Evolutionary conservation across 2,888 invertebrate genomes (phyloP), one percentile per base, ranked within the genome.

Genomic region (Elegia similella): DNA sequence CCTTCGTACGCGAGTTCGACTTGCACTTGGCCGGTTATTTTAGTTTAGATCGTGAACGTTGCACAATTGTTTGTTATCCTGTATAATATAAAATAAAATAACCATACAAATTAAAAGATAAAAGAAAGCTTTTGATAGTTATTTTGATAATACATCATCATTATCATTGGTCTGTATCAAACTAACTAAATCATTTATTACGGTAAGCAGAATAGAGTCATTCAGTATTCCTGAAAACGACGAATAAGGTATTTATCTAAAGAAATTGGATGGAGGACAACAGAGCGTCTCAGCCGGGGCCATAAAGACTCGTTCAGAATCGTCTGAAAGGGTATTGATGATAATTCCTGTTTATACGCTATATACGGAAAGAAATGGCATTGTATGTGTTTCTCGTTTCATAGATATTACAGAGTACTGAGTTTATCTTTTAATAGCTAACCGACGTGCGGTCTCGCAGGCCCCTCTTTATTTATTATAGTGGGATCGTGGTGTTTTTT

Each of bases 321-420:
- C 75, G 79, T 75, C 72, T 78, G 73, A 71, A 72, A 78, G 72
- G 75, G 76, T 79, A 82, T 82, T 81, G 83, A 81, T 82, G 78
- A 78, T 82, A 78, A 83, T 81, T 82, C 76, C 78, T 78, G 73
- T 82, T 82, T 82, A 82, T 80, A 69, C 75, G 70, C 71, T 73
- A 76, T 78, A 73, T 69, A 63, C 73, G 67, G 68, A 71, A 73
- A 67, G 69, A 68, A 75, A 76, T 70, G 68, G 63, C 73, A 59
- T 72, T 34, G 38, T 76, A 75, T 73, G 63, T 62, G 53, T 64
- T 57, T 70, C 69, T 76, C 74, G 70, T 73, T 17, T 34, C 12
- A 73, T 68, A 67, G 67, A 55, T 57, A 70, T 72, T 72, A 12
- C 62, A 63, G 65, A 68, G 58, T 62, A 70, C 72, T 61, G 71